Conservation (phyloP, 2,797 vertebrate genomes). For the Orestias chungarensis region DNA sequence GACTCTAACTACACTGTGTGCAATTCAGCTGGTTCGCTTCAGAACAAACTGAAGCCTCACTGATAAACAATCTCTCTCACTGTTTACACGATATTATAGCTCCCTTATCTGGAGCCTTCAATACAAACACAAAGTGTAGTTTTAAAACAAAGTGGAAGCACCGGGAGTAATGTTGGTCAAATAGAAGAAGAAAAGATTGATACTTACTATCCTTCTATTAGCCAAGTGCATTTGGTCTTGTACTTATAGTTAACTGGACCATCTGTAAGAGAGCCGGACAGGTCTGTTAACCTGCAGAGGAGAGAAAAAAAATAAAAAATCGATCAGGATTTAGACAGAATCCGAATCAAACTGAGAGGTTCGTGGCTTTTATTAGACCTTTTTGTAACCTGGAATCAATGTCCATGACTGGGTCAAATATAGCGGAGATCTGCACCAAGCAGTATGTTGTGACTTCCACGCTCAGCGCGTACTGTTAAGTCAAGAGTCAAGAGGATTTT, state of each 20-base stretch:
- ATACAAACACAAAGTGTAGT: conserved; percentile 8
- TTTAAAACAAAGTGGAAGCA: conserved; percentile 22
- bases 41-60: background rate
- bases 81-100: conserved; percentile 6
- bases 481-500: too few relatives aligned
- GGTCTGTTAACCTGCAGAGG: conserved; percentile 85
- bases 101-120: background rate
- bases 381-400: background rate
- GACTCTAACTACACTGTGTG: background rate
- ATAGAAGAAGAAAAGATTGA: background rate
- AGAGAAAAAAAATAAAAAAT: background rate
- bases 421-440: background rate
- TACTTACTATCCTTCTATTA: conserved; percentile 87
- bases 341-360: background rate
- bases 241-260: conserved; percentile 95
- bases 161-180: conserved; percentile 5
- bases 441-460: background rate
- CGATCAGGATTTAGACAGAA: background rate
- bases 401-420: background rate
- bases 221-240: conserved; percentile 96
- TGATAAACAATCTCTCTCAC: conserved; percentile 12
- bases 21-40: background rate
- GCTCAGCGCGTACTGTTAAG: background rate
- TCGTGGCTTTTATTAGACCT: background rate
- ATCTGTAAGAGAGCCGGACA: conserved; percentile 89